phyloP scores from a whole-genome alignment of 2,797 vertebrate genomes.

The Gorsachius magnificus region DNA sequence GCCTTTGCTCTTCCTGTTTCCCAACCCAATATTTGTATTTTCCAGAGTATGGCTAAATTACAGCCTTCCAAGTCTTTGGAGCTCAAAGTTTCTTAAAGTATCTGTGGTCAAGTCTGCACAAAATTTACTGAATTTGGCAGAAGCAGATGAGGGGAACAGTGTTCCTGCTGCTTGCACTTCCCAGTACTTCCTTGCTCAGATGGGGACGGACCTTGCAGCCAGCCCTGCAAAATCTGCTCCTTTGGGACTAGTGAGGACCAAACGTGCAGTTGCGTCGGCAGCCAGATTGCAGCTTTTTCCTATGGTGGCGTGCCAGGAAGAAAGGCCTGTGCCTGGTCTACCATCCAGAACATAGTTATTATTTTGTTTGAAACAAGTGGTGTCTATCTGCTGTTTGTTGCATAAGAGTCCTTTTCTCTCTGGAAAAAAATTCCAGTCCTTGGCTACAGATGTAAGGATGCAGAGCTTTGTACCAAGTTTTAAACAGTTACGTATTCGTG shows the following conservation, averaged over 20 bases:
- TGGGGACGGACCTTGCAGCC: background rate
- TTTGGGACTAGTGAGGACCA: background rate
- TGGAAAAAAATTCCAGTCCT: background rate
- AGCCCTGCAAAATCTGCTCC: background rate
- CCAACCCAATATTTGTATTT: background rate
- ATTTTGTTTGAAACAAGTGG: slow-evolving; percentile 16
- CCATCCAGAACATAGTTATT: background rate
- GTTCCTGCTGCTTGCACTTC: background rate
- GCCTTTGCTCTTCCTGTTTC: background rate
- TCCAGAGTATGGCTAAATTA: background rate
- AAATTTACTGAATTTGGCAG: background rate
- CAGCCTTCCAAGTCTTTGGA: background rate
- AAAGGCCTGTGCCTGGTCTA: background rate
- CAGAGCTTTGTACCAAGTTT: background rate
- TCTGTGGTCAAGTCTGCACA: background rate
- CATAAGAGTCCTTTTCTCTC: background rate
- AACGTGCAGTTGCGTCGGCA: background rate
- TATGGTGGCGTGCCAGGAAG: background rate
- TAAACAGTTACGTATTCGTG: background rate
- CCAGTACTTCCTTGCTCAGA: background rate
- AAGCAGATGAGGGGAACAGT: background rate
- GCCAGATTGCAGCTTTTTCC: background rate
- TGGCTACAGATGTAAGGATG: background rate
- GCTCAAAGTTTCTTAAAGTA: background rate
- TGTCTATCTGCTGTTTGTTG: slow-evolving; percentile 2